Percentiles rank a stretch among this genome's conserved stretches.
phyloP scores from a whole-genome alignment of 2,888 invertebrate species.

The Nowickia ferox region DNA sequence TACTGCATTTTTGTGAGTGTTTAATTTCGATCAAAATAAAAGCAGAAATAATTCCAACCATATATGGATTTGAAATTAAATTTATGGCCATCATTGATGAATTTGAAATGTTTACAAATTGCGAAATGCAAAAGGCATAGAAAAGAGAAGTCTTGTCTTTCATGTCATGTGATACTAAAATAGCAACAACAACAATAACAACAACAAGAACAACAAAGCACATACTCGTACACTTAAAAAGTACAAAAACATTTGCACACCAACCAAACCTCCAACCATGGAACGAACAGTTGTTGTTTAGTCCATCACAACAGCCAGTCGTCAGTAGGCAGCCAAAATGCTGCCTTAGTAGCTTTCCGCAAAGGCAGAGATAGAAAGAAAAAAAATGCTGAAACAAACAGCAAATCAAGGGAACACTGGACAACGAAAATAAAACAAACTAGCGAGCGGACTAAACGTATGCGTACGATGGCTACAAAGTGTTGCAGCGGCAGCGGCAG shows the following conservation, averaged over 20 bases:
- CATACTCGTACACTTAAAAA: conserved; percentile 13
- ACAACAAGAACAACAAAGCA: conserved; percentile 63
- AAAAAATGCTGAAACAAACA: not conserved
- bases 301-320: conserved; percentile 57
- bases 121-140: conserved; percentile 72
- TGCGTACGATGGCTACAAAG: conserved; percentile 23
- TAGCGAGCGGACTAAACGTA: conserved; percentile 19
- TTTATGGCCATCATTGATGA: conserved; percentile 81
- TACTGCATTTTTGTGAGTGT: conserved; percentile 22
- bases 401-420: conserved; percentile 23
- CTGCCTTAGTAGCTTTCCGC: conserved; percentile 67
- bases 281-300: conserved; percentile 50
- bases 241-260: conserved; percentile 26
- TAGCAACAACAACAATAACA: conserved; percentile 72
- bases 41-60: conserved; percentile 51
- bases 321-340: conserved; percentile 59
- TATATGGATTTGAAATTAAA: conserved; percentile 74
- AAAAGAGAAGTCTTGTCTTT: conserved; percentile 67
- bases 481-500: conserved; percentile 40
- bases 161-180: conserved; percentile 66
- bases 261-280: conserved; percentile 50
- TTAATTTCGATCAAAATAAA: conserved; percentile 13
- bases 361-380: conserved; percentile 16
- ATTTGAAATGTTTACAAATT: conserved; percentile 78
- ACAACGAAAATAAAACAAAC: conserved; percentile 27